Evolutionary conservation across 2,888 invertebrate genomes (phyloP).

Genomic region (Heliconius cydno): DNA sequence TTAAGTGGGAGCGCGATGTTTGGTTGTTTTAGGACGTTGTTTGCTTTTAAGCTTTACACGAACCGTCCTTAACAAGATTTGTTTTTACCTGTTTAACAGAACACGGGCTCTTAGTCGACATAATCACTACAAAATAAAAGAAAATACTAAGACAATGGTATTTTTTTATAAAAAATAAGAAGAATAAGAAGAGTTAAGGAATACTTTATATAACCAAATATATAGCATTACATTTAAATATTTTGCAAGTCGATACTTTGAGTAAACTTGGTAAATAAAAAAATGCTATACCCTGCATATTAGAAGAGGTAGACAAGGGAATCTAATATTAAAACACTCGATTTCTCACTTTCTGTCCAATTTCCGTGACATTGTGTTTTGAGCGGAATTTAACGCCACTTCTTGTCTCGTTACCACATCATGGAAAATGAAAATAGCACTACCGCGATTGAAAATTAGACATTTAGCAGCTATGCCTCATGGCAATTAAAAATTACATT

Average conservation of each 20-base stretch:
- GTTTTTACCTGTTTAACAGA: constrained; percentile 55
- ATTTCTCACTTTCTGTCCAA: background rate
- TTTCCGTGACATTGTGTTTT: background rate
- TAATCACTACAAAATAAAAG: constrained; percentile 16
- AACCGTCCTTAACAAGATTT: constrained; percentile 75
- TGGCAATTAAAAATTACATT: background rate
- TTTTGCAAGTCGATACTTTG: too few relatives aligned
- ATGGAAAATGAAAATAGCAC: background rate
- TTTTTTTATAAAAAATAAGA: background rate
- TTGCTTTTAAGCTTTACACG: constrained; percentile 74
- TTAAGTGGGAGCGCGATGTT: constrained; percentile 78
- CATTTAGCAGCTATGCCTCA: too few relatives aligned
- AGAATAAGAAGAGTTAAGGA: background rate
- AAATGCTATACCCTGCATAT: too few relatives aligned
- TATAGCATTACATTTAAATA: background rate
- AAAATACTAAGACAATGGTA: background rate
- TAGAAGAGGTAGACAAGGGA: background rate
- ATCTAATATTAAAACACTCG: background rate
- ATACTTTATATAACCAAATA: background rate
- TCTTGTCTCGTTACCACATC: background rate
- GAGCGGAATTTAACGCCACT: background rate
- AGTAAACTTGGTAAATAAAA: too few relatives aligned
- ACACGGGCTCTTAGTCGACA: constrained; percentile 17
- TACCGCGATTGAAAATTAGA: too few relatives aligned
- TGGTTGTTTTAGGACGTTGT: constrained; percentile 79